phyloP scores from a whole-genome alignment of 2,113 vertebrate species.

The Oncorhynchus kisutch region DNA sequence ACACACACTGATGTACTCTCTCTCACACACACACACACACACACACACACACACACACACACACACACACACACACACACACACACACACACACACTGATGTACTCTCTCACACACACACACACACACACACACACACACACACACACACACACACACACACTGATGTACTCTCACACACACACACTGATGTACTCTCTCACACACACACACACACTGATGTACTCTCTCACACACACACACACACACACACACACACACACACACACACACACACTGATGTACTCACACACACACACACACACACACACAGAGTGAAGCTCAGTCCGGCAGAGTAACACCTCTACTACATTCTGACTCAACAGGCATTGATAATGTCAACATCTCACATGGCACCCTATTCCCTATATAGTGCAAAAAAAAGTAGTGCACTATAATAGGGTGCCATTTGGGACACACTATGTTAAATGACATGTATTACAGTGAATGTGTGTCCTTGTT shows the following conservation, averaged over 20 bases:
- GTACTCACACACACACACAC: background rate
- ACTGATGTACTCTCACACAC: no score
- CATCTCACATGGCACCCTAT: background rate
- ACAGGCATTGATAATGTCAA: no score
- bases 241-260: background rate
- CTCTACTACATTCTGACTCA: no score
- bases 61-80: background rate
- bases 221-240: background rate
- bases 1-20: background rate
- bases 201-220: background rate
- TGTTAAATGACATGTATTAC: background rate
- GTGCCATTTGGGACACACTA: background rate
- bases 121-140: background rate
- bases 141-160: background rate
- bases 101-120: background rate
- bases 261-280: background rate
- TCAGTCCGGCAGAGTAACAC: no score
- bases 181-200: no score
- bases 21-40: slow-evolving; percentile 2
- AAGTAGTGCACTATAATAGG: background rate
- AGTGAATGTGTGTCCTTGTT: slow-evolving; percentile 40
- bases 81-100: no score
- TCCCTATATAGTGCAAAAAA: no score
- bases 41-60: background rate
- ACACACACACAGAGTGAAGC: background rate